Percentiles rank a stretch among this genome's conserved stretches.
phyloP scores from a whole-genome alignment of 1,140 invertebrate species.

The Apocrypta bakeri region DNA sequence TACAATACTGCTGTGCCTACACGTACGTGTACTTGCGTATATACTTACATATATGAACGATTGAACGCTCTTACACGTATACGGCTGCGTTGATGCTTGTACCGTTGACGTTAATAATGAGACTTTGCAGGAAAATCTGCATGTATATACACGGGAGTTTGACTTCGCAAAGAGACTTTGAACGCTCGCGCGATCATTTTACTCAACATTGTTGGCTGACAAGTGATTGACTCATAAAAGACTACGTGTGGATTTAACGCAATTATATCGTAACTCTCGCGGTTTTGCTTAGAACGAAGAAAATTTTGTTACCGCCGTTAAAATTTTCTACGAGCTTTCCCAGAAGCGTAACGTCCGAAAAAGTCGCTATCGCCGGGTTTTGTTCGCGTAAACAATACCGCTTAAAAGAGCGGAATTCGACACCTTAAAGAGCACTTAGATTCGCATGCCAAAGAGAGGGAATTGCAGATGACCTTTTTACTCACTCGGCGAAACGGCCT shows the following conservation, averaged over 20 bases:
- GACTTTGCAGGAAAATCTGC: not conserved
- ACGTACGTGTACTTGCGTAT: not conserved
- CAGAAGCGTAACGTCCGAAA: not conserved
- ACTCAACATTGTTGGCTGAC: not conserved
- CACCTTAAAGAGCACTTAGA: not conserved
- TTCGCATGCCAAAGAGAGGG: not conserved
- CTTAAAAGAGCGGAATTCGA: not conserved
- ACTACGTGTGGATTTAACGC: not conserved
- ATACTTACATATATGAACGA: not conserved
- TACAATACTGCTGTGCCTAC: not conserved
- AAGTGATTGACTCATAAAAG: not conserved
- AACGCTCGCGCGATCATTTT: not conserved
- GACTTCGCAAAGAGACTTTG: not conserved
- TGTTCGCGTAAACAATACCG: not conserved
- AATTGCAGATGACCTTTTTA: conserved; percentile 28
- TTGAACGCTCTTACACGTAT: not conserved
- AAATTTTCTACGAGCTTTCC: too few species aligned
- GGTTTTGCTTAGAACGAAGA: not conserved
- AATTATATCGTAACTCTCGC: not conserved
- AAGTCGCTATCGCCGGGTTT: not conserved
- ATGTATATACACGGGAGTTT: not conserved
- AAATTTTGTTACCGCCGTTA: not conserved
- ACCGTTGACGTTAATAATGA: not conserved
- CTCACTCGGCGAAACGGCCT: conserved; percentile 32
- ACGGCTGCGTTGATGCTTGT: not conserved